These are phyloP conservation scores for Apomyelois bistriatella DNA, from an alignment of 2,888 invertebrate genomes.

Conservation along the genomic window DNA sequence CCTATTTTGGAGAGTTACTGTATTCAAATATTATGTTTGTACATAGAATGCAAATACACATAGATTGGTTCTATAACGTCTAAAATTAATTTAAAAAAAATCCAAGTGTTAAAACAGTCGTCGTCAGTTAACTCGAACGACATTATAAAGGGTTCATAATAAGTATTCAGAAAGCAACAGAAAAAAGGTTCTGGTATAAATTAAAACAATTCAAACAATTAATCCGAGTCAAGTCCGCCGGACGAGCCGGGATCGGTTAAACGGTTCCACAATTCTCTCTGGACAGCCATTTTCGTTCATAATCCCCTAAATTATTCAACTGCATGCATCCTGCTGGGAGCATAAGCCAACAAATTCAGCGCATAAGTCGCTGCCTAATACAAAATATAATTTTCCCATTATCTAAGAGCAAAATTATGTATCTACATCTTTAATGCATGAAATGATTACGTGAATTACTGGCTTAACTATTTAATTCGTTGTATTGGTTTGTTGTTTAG, in stretches of 20 bases:
- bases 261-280: constrained; percentile 18
- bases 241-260: constrained; percentile 4
- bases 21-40: too few species aligned
- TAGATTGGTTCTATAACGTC: too few species aligned
- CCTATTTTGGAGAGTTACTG: too few species aligned
- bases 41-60: too few species aligned
- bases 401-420: background rate
- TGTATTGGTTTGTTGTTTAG: too few species aligned
- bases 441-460: too few species aligned
- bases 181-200: background rate
- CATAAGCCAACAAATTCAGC: constrained; percentile 39
- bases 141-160: too few species aligned
- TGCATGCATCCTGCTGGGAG: constrained; percentile 41
- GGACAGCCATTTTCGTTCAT: constrained; percentile 45
- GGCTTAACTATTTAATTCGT: too few species aligned
- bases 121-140: too few species aligned
- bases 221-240: constrained; percentile 1
- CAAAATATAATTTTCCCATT: constrained; percentile 13
- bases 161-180: too few species aligned
- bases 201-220: constrained; percentile 2
- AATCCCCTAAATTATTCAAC: constrained; percentile 53
- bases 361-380: constrained; percentile 12
- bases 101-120: too few species aligned
- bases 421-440: background rate
- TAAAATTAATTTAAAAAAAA: too few species aligned